These are phyloP conservation scores for Coturnix japonica DNA, from an alignment of 2,113 vertebrate genomes.

Conservation along the genomic window DNA sequence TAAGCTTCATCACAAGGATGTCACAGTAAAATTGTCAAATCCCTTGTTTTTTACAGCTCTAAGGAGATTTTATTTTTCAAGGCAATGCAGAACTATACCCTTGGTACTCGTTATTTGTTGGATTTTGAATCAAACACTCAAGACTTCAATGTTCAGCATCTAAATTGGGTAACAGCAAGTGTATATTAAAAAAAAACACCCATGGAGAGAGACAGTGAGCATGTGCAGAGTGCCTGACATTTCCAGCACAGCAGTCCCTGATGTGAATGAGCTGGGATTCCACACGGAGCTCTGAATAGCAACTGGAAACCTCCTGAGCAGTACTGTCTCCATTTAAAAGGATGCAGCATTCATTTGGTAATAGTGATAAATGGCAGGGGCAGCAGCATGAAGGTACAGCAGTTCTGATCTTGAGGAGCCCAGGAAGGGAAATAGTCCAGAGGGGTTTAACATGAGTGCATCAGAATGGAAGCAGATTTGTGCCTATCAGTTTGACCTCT, in stretches of 20 bases:
- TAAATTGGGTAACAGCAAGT: neutral
- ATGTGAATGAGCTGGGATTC: neutral
- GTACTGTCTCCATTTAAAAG: neutral
- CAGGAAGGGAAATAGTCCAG: neutral
- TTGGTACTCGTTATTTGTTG: neutral
- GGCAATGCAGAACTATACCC: neutral
- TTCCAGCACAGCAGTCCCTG: neutral
- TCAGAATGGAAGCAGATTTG: neutral
- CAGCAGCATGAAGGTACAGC: neutral
- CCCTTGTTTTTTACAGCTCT: neutral
- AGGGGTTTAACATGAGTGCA: neutral
- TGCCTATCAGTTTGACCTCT: neutral
- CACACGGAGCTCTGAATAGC: neutral
- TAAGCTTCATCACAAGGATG: too few species aligned
- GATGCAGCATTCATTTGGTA: neutral
- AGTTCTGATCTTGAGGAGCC: neutral
- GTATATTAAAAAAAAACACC: neutral
- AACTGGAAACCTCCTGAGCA: neutral
- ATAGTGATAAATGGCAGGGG: neutral
- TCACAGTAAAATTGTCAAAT: neutral
- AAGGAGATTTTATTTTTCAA: neutral
- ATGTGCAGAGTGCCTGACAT: neutral
- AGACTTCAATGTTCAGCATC: neutral
- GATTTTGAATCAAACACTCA: neutral
- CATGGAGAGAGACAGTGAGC: neutral